These are phyloP conservation scores for Aurelia coerulea DNA, from an alignment of 30 jellyfish, hydroid and myxozoan genomes.

Conservation along the genomic window DNA sequence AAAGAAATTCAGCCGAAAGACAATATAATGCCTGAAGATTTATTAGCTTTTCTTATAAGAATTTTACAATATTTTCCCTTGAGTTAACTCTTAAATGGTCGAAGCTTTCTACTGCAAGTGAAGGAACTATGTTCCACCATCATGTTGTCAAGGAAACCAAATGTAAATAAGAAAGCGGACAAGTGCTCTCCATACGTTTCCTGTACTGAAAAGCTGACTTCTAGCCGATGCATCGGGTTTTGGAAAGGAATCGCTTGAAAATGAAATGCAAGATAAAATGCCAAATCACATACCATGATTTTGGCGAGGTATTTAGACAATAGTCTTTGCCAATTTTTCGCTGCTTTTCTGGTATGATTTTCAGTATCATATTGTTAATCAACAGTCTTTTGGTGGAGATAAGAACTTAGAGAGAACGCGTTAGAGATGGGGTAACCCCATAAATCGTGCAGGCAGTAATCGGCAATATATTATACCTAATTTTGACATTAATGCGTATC, in stretches of 20 bases:
- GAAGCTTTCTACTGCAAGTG: too few species aligned
- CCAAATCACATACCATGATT: not conserved
- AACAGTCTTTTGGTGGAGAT: too few species aligned
- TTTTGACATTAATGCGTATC: not conserved
- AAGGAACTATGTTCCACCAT: not conserved
- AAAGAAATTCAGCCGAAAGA: not conserved
- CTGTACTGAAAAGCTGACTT: not conserved
- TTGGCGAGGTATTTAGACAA: too few species aligned
- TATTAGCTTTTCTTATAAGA: not conserved
- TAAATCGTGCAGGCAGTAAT: too few species aligned
- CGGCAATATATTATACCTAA: not conserved
- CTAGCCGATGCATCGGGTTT: not conserved
- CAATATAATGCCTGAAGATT: not conserved
- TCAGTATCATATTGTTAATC: too few species aligned
- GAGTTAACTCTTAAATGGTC: too few species aligned
- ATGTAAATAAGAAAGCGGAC: not conserved
- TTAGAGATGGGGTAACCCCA: too few species aligned
- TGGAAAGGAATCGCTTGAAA: not conserved
- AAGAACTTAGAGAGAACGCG: too few species aligned
- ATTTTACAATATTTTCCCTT: not conserved
- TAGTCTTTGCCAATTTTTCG: too few species aligned
- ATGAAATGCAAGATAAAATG: not conserved
- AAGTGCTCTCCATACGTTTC: not conserved
- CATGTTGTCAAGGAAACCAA: constrained; percentile 2
- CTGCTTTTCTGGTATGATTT: too few species aligned